Evolutionary conservation across 2,888 invertebrate genomes (phyloP), one percentile per base, ranked within the genome.

Genomic region (Phymatocera aterrima): DNA sequence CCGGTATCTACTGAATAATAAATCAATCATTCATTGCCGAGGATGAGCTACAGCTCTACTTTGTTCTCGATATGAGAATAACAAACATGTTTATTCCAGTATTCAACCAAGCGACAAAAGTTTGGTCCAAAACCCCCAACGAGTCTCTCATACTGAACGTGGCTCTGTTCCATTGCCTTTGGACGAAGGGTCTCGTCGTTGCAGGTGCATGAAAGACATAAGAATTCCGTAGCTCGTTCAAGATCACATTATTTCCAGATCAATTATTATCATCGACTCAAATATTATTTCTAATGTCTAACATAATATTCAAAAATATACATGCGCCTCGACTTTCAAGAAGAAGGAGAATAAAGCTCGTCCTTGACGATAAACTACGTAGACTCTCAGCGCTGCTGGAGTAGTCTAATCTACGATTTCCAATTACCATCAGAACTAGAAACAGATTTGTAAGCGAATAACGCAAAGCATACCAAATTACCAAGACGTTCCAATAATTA

Each of bases 71-170:
- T 40, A 21, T 4, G 24, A 15, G 68, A 68, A 43, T 68, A 43
- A 57, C 54, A 57, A 12, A 43, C 43, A 37, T n/a, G 34, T 18
- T 34, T 34, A n/a, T 61, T 61, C 34, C 18, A 37, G n/a, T 61
- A 6, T 61, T 61, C 18, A 12, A 15, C 1, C 31, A 34, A 61
- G n/a, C 15, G 31, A 61, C 37, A 37, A 64, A 64, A 37, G 8
- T 61, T 34, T 37, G 18, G 61, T 18, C 34, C 3, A 18, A 61
- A 61, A 61, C 8, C 64, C 37, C 34, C 4, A 64, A 15, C 43
- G 68, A 68, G 28, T 28, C 68, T 68, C 5, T 46, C n/a, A n/a
- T 18, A 68, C 68, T 46, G 46, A 68, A 68, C 43, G 28, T 31
- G 43, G 18, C 24, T n/a, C 21, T 37, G 64, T 37, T 64, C n/a